A percentile compares a stretch with the other conserved stretches of the same genome.
Evolutionary conservation across 2,888 invertebrate species (phyloP).

Genomic region (Volucella inflata): DNA sequence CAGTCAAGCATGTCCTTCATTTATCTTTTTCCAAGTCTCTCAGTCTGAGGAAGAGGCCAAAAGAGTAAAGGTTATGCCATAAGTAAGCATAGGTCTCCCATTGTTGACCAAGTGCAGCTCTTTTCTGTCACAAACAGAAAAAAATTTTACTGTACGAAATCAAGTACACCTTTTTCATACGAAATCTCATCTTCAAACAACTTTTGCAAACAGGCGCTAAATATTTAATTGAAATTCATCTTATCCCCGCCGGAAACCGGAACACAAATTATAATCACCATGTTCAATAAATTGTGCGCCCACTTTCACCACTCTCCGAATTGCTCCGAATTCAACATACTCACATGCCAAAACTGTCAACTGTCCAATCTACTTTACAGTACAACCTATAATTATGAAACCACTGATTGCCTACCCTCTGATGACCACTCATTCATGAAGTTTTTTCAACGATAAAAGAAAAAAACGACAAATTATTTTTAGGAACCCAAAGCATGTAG

Average conservation of each 20-base stretch:
- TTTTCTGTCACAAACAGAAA: no score
- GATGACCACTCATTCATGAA: not conserved
- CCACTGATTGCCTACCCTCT: not conserved
- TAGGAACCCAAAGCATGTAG: slow-evolving; percentile 7
- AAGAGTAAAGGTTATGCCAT: no score
- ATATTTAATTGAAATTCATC: slow-evolving; percentile 2
- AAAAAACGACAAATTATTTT: not conserved
- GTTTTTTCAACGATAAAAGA: not conserved
- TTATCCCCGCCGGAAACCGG: slow-evolving; percentile 33
- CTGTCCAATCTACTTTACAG: slow-evolving; percentile 14
- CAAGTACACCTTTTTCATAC: no score
- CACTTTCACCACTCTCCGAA: slow-evolving; percentile 35
- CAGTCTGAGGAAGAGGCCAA: no score
- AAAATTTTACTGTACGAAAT: no score
- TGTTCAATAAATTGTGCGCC: slow-evolving; percentile 5
- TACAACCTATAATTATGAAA: slow-evolving; percentile 47
- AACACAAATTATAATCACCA: slow-evolving; percentile 28
- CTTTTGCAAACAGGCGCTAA: not conserved
- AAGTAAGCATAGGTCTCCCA: no score
- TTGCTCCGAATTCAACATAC: slow-evolving; percentile 19
- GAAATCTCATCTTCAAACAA: no score
- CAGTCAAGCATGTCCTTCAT: no score
- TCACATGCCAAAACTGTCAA: slow-evolving; percentile 22
- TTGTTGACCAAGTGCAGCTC: no score
- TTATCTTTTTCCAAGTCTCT: no score